phyloP scores from a whole-genome alignment of 2,888 invertebrate genomes.

The Bombylius discolor region DNA sequence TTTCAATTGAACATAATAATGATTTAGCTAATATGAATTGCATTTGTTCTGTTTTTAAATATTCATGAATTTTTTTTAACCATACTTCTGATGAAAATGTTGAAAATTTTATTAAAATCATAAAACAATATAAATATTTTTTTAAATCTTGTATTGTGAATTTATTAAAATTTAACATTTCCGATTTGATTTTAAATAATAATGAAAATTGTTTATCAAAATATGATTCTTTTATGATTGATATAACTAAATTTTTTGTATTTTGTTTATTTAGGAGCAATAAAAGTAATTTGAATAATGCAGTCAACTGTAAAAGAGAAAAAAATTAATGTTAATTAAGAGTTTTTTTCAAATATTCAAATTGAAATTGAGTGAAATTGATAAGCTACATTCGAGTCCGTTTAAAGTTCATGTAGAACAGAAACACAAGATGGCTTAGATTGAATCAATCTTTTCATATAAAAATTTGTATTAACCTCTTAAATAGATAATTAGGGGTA shows the following conservation, averaged over 20 bases:
- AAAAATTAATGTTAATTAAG: not conserved
- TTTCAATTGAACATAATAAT: slow-evolving; percentile 24
- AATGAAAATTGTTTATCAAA: slow-evolving; percentile 31
- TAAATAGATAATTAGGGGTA: too few relatives aligned
- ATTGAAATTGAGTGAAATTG: too few relatives aligned
- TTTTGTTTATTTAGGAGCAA: slow-evolving; percentile 25
- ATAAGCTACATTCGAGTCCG: too few relatives aligned
- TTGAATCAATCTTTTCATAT: too few relatives aligned
- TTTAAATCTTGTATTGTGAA: slow-evolving; percentile 22
- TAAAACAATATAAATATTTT: slow-evolving; percentile 26
- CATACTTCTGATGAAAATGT: slow-evolving; percentile 32
- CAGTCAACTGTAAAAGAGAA: slow-evolving; percentile 18
- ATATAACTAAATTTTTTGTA: slow-evolving; percentile 29
- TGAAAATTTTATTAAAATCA: slow-evolving; percentile 28
- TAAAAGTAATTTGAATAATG: slow-evolving; percentile 24
- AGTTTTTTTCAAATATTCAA: not conserved
- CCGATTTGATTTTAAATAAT: slow-evolving; percentile 21
- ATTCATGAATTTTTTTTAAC: slow-evolving; percentile 26
- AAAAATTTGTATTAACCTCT: too few relatives aligned
- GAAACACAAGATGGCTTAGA: too few relatives aligned
- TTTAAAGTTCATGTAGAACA: too few relatives aligned
- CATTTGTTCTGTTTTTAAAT: slow-evolving; percentile 27
- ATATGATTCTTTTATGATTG: slow-evolving; percentile 30
- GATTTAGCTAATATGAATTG: slow-evolving; percentile 31
- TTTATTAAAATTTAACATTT: slow-evolving; percentile 16